Conservation (phyloP, 2,113 vertebrate species). For the Formicarius rufipectus region DNA sequence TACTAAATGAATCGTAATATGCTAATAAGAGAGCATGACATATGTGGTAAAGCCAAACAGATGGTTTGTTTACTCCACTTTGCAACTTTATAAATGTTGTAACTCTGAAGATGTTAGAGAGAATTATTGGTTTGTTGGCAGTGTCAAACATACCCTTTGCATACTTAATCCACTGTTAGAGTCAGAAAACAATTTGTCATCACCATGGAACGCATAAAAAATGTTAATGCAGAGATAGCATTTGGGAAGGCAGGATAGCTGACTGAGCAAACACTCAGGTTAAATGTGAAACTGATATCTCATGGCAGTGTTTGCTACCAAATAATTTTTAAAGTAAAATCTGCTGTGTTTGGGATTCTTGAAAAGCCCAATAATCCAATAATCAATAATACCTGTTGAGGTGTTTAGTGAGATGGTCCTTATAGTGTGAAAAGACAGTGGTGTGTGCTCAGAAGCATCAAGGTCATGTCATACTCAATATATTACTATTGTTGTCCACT, state of each 20-base stretch:
- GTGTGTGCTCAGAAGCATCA: conserved; percentile 37
- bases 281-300: conserved; percentile 26
- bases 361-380: conserved; percentile 20
- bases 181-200: conserved; percentile 75
- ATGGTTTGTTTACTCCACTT: conserved; percentile 84
- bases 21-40: conserved; percentile 87
- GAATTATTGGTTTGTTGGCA: conserved; percentile 79
- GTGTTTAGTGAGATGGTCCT: conserved; percentile 42
- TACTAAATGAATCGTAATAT: conserved; percentile 92
- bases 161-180: conserved; percentile 73
- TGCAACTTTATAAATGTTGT: conserved; percentile 82
- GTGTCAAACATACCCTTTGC: conserved; percentile 71
- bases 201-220: conserved; percentile 67
- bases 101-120: conserved; percentile 80
- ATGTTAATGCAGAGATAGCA: conserved; percentile 55
- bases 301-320: not conserved
- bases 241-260: conserved; percentile 36
- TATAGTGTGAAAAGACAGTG: conserved; percentile 47
- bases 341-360: conserved; percentile 11
- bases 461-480: conserved; percentile 42
- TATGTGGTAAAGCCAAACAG: conserved; percentile 86
- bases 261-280: conserved; percentile 12
- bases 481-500: conserved; percentile 34
- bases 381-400: conserved; percentile 66
- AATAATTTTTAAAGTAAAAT: conserved; percentile 5